phyloP scores from a whole-genome alignment of 30 jellyfish, hydroid and myxozoan genomes.

The Morbakka virulenta region DNA sequence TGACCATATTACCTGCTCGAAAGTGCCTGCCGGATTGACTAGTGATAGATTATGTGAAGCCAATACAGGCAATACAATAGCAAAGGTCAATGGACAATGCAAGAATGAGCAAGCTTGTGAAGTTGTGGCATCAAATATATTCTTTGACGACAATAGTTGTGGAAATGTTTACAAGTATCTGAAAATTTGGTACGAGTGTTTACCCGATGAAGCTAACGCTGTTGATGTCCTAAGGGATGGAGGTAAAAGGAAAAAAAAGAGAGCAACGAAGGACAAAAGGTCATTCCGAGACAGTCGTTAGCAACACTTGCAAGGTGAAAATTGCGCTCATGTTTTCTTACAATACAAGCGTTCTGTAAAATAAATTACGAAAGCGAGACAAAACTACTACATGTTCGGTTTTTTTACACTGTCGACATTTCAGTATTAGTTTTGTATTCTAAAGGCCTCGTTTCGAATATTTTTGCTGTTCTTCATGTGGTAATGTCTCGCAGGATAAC shows the following conservation, averaged over 20 bases:
- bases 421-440: too few species aligned
- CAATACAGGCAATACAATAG: constrained; percentile 76
- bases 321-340: too few species aligned
- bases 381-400: too few species aligned
- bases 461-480: too few species aligned
- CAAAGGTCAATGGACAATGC: constrained; percentile 97
- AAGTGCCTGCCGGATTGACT: constrained; percentile 97
- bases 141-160: constrained; percentile 99
- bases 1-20: constrained; percentile 92
- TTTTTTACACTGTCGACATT: too few species aligned
- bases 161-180: constrained; percentile 97
- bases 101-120: constrained; percentile 98
- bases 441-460: too few species aligned
- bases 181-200: constrained; percentile 96
- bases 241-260: constrained; percentile 88
- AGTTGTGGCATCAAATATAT: constrained; percentile 98
- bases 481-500: too few species aligned
- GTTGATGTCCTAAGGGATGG: constrained; percentile 96
- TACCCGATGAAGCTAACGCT: constrained; percentile 96
- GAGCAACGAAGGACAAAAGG: constrained; percentile 95
- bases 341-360: too few species aligned
- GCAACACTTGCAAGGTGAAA: too few species aligned
- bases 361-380: too few species aligned
- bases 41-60: constrained; percentile 95
- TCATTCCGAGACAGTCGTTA: constrained; percentile 97